Conservation (phyloP, 2,113 vertebrate species). For the Brachionichthys hirsutus region DNA sequence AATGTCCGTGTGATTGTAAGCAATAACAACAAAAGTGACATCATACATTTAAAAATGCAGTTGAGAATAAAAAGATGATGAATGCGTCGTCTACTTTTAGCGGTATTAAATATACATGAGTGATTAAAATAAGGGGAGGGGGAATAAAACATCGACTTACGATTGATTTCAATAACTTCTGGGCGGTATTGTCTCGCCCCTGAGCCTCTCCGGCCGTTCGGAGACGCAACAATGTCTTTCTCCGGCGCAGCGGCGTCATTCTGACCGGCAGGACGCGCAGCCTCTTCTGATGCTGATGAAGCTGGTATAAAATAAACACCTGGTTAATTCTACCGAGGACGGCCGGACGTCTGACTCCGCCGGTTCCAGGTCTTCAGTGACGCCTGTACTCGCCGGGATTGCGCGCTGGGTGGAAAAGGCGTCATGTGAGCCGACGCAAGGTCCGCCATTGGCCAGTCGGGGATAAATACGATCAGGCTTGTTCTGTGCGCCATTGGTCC, state of each 20-base stretch:
- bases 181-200: conserved; percentile 60
- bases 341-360: conserved; percentile 77
- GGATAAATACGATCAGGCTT: conserved; percentile 79
- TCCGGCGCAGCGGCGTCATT: conserved; percentile 11
- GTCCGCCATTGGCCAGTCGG: conserved; percentile 82
- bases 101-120: neutral
- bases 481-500: conserved; percentile 83
- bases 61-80: no score
- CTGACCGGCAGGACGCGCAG: conserved; percentile 1
- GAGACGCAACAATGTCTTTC: conserved; percentile 61
- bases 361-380: conserved; percentile 78
- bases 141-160: conserved; percentile 55
- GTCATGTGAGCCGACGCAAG: conserved; percentile 83
- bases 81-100: no score
- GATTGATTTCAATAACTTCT: conserved; percentile 69
- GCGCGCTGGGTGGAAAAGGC: conserved; percentile 76
- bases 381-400: conserved; percentile 84
- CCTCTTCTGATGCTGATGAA: conserved; percentile 22
- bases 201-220: conserved; percentile 38
- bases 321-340: conserved; percentile 42
- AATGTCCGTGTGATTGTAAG: no score
- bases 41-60: no score
- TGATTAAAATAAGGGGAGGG: neutral
- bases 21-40: no score
- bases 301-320: conserved; percentile 38